Evolutionary conservation across 2,888 invertebrate species (phyloP).

Genomic region (Elysia crispata): DNA sequence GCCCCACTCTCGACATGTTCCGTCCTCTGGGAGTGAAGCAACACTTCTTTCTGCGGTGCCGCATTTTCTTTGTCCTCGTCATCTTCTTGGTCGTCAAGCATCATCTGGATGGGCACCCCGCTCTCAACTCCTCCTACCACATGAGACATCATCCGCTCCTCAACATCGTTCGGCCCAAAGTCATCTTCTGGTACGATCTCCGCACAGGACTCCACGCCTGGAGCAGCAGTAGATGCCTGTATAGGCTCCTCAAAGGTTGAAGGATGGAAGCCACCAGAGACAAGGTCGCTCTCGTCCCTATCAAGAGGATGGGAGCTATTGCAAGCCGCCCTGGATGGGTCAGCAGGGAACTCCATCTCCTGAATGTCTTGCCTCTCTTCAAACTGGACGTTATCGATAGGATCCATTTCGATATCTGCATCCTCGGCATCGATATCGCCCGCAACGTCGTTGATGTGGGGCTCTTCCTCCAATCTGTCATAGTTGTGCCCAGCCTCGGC

Average conservation of each 20-base stretch:
- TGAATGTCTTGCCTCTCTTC: neutral
- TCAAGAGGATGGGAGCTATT: neutral
- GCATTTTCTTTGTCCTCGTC: neutral
- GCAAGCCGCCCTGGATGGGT: neutral
- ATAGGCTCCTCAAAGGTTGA: neutral
- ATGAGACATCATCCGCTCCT: too few species aligned
- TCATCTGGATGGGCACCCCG: too few species aligned
- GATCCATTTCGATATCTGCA: neutral
- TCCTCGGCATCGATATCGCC: conserved; percentile 6
- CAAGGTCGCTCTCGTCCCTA: too few species aligned
- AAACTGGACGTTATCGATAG: neutral
- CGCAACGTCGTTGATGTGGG: neutral
- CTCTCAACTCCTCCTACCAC: too few species aligned
- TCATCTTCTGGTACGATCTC: too few species aligned
- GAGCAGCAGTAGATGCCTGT: too few species aligned
- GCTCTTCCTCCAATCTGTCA: neutral
- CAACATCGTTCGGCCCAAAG: too few species aligned
- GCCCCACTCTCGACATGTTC: too few species aligned
- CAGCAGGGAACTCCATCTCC: neutral
- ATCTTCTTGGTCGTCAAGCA: too few species aligned
- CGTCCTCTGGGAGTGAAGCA: too few species aligned
- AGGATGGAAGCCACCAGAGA: neutral
- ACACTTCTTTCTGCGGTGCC: neutral
- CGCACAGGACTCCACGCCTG: too few species aligned
- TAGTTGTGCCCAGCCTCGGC: neutral